phyloP scores from a whole-genome alignment of 2,888 invertebrate genomes.

The Orthosia gracilis region DNA sequence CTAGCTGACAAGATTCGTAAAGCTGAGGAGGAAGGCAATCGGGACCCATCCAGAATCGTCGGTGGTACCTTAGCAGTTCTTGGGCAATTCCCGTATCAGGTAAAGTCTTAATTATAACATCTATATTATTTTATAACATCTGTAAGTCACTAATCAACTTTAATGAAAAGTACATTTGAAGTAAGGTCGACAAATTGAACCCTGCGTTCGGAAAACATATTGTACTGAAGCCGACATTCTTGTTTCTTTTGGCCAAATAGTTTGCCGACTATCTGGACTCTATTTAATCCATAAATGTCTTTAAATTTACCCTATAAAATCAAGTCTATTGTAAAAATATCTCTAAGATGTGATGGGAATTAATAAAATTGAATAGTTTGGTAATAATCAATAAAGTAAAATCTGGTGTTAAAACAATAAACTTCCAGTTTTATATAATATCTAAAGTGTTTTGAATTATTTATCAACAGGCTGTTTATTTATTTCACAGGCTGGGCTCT shows the following conservation, averaged over 20 bases:
- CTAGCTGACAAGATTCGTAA: conserved; percentile 61
- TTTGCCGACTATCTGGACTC: too few species aligned
- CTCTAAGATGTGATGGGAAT: too few species aligned
- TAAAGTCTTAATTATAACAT: neutral
- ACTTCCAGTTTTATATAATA: neutral
- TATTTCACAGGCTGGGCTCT: conserved; percentile 68
- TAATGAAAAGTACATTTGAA: too few species aligned
- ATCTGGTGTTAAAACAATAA: too few species aligned
- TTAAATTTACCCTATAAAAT: too few species aligned
- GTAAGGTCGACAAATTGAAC: neutral
- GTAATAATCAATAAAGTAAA: too few species aligned
- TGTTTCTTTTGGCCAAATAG: too few species aligned
- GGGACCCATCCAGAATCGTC: conserved; percentile 56
- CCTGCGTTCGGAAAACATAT: neutral
- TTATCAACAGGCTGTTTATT: neutral
- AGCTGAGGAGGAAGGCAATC: conserved; percentile 45
- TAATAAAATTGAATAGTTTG: too few species aligned
- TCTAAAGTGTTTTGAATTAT: neutral
- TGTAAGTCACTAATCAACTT: neutral
- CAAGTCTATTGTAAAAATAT: too few species aligned
- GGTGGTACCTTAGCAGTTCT: conserved; percentile 58
- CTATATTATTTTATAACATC: neutral
- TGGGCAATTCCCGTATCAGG: conserved; percentile 67
- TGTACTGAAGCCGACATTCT: too few species aligned
- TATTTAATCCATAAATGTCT: too few species aligned